Conservation (phyloP, 2,888 invertebrate genomes). For the Fragum whitleyi region DNA sequence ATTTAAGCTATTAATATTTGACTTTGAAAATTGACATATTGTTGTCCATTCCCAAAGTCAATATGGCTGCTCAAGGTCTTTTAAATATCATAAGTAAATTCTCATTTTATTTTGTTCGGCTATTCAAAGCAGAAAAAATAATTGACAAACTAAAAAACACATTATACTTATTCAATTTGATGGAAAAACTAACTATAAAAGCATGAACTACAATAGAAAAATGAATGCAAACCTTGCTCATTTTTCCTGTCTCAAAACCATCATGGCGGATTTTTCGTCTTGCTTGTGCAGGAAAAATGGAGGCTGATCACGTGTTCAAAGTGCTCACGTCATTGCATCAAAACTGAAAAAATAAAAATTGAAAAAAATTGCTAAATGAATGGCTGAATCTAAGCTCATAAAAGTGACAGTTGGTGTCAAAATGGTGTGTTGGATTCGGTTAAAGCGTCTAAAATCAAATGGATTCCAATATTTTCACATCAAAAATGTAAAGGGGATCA, state of each 20-base stretch:
- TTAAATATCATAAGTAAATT: neutral
- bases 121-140: neutral
- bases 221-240: conserved; percentile 73
- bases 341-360: conserved; percentile 35
- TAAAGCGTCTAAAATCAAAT: too few relatives aligned
- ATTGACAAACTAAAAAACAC: neutral
- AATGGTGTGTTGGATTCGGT: too few relatives aligned
- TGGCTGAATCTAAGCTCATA: too few relatives aligned
- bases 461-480: too few relatives aligned
- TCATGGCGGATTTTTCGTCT: conserved; percentile 72
- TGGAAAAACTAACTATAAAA: neutral
- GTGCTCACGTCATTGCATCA: conserved; percentile 51
- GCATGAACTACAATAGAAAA: neutral
- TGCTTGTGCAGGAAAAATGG: conserved; percentile 71
- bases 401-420: too few relatives aligned
- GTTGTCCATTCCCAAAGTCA: conserved; percentile 37
- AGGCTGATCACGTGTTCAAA: conserved; percentile 74
- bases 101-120: neutral
- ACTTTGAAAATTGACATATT: neutral
- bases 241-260: conserved; percentile 69
- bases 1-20: neutral
- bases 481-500: too few relatives aligned
- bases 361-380: neutral
- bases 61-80: conserved; percentile 60
- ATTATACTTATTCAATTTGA: neutral